Evolutionary conservation across 37 sponge, comb jelly and placozoan genomes (phyloP), one percentile per base, ranked within the genome.

Genomic region (Crambe crambe): DNA sequence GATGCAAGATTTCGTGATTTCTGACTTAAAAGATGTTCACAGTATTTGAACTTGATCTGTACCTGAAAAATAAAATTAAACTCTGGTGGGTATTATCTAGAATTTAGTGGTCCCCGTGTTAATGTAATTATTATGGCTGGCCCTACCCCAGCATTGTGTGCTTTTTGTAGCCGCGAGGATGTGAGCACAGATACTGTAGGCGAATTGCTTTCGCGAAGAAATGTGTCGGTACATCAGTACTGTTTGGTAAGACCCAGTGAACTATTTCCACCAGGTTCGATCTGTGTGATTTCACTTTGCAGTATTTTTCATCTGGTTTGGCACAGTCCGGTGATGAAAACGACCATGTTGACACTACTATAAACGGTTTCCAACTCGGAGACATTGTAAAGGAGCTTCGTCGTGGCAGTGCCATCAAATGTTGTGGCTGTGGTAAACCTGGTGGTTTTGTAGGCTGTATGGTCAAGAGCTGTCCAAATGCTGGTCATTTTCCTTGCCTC

Each of bases 291-390:
- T 67, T 21, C 21, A 21, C 27, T 43, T 2, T 43, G 72, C 62
- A 85, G 85, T 85, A 77, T 42, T 85, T 85, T 59, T 65, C 85
- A 2, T 70, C 78, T 3, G 72, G 78, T 26, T 72, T 85, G 3
- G 37, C 56, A 31, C 85, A 85, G 72, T 12, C n/a, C 18, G 77
- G 58, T 2, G 32, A 56, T 9, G 70, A 36, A 37, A 6, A 58
- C 38, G 77, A 85, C 38, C 37, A 70, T 32, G 70, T 9, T 18
- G n/a, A 9, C 3, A 5, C 26, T 2, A 59, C 59, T 0, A 43
- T 85, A 21, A 35, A 51, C 18, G 85, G 85, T 17, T 85, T 85
- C 26, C 58, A 57, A 5, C 8, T 42, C 5, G 2, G 1, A 3
- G 78, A 85, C 78, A 85, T 85, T 27, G 37, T 29, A 2, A 71